Base-by-base conservation (phyloP, 2,888 invertebrate genomes). In the Nemurella pictetii region DNA sequence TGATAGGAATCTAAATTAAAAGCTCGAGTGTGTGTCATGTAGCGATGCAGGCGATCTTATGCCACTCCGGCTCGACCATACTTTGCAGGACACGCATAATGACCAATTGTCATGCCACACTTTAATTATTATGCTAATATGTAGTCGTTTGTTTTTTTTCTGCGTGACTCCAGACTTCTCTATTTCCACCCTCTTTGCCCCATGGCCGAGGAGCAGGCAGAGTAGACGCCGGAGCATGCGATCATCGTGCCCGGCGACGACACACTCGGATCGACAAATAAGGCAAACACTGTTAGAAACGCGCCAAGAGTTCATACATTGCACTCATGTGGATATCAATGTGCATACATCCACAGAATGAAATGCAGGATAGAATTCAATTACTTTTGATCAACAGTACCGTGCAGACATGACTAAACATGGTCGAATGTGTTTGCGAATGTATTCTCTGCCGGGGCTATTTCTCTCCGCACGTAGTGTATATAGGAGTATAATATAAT, bases 91-190 rank as follows among this genome's bases (percentile, higher is more conserved):
- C 82, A 82, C 82, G 82, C 82, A 82, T 55, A 82, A 82, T 55
- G 72, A 55, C 55, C 82, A 82, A 82, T 82, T 82, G 82, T 82
- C 82, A 82, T 82, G 82, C 82, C 72, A 82, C 78, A 29, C 12
- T 27, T 36, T 82, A 82, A 82, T 82, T 82, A 82, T 82, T 82
- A 82, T 82, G 82, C 82, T 82, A 82, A 82, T 82, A 55, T 72
- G 30, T 4, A 78, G 75, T 26, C 78, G 55, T 82, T 82, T 36
- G 82, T 55, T 82, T 36, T 80, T 82, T 82, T 72, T 29, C 72
- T 72, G 82, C 82, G 82, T 82, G 82, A 55, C 55, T 55, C 55
- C 20, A 55, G 55, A 55, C 55, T 55, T 55, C 55, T 55, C 55
- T 55, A 55, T 55, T 55, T 55, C 20, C 55, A 55, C 55, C 55